Evolutionary conservation across 2,797 vertebrate genomes (phyloP), one percentile per base, ranked within the genome.

Genomic region (Dryobates pubescens): DNA sequence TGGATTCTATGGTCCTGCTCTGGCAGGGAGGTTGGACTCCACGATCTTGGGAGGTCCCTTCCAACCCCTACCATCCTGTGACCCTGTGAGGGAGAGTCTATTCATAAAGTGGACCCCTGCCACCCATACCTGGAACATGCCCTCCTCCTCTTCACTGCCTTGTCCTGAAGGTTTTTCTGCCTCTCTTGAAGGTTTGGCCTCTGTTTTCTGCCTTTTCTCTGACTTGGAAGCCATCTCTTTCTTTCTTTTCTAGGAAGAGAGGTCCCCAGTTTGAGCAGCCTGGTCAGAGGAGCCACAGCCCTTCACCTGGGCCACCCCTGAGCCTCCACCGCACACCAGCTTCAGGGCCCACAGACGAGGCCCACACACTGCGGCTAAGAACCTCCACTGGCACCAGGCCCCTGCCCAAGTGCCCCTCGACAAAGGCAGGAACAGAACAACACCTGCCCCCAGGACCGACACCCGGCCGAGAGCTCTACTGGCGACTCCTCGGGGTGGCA

Each of bases 261-360:
- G 20, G 24, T 4, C 30, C 6, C 6, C 12, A 3, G 4, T 26
- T 68, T 10, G 22, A 73, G 10, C 30, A 36, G 32, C 32, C 13
- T 0, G 10, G 7, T 2, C 12, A 0, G 10, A 51, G n/a, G 9
- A 57, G 19, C 45, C 22, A 1, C 20, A 38, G 51, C 17, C 38
- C 56, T 68, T n/a, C 19, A 12, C 29, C n/a, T 2, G 10, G 29
- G 69, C 64, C 2, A 0, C 0, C 4, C 36, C 51, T 0, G 5
- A n/a, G 54, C 27, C 64, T 3, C n/a, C 32, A 4, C n/a, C 13
- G 13, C 72, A 15, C 47, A 6, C 16, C 53, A 38, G 45, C 3
- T 15, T 2, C 26, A 5, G 3, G 4, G 70, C 2, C 43, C 20
- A 4, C 24, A 2, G 7, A 10, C 7, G 6, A 32, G 16, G 9